Percentiles rank a stretch among this genome's conserved stretches.
phyloP scores from a whole-genome alignment of 2,888 invertebrate species.

The Noctua janthe region DNA sequence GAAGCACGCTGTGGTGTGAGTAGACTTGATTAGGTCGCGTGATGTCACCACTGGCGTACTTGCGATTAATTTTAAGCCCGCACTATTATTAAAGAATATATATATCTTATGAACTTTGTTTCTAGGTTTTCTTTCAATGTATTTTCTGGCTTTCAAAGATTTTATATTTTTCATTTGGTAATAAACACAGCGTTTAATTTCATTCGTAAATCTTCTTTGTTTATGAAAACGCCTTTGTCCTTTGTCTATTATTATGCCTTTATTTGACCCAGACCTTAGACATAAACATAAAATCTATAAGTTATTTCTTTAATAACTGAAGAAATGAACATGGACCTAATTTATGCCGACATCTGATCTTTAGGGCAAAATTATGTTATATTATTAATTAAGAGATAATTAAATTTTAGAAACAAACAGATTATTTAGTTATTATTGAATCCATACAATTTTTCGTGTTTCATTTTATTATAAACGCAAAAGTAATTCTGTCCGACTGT shows the following conservation, averaged over 20 bases:
- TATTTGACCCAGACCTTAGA: neutral
- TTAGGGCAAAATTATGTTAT: conserved; percentile 4
- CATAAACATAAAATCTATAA: conserved; percentile 12
- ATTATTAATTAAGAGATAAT: conserved; percentile 4
- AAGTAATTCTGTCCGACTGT: neutral
- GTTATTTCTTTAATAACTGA: conserved; percentile 24
- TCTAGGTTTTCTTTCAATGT: neutral
- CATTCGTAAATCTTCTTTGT: neutral
- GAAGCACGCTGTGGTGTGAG: no score
- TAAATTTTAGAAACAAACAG: neutral
- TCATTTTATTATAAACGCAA: neutral
- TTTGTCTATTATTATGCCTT: conserved; percentile 14
- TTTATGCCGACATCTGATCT: neutral
- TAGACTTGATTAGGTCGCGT: no score
- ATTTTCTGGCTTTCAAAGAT: neutral
- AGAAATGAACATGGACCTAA: conserved; percentile 10
- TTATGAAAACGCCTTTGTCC: neutral
- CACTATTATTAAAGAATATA: neutral
- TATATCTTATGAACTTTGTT: neutral
- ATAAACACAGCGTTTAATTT: conserved; percentile 1
- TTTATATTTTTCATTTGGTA: conserved; percentile 7
- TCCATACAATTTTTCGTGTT: no score
- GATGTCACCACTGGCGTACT: no score
- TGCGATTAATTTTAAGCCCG: no score
- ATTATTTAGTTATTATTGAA: neutral